Conservation (phyloP, 1,140 invertebrate species). For the Lepidurus apus region DNA sequence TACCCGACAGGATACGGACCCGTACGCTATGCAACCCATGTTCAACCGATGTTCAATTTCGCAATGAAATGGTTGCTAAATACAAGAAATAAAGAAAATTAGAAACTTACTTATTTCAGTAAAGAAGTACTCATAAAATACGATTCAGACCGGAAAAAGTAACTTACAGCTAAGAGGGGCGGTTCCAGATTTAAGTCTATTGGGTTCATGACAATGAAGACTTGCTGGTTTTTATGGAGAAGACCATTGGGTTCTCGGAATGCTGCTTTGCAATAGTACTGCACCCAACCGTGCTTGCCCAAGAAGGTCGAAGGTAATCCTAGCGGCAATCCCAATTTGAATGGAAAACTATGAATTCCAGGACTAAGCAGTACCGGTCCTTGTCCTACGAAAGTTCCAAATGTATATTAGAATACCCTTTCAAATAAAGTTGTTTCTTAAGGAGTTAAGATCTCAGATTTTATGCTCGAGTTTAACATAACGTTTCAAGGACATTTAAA, state of each 20-base stretch:
- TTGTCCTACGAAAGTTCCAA: slow-evolving; percentile 40
- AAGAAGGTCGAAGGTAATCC: slow-evolving; percentile 88
- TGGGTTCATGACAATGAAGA: slow-evolving; percentile 94
- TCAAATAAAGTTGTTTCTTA: neutral
- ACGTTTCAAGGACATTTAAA: too few relatives aligned
- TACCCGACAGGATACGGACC: slow-evolving; percentile 73
- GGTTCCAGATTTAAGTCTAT: slow-evolving; percentile 90
- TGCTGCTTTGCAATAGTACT: slow-evolving; percentile 89
- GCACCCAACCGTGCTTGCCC: slow-evolving; percentile 91
- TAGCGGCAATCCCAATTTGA: slow-evolving; percentile 82
- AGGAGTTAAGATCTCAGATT: too few relatives aligned
- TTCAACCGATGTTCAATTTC: slow-evolving; percentile 85
- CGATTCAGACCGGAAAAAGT: neutral
- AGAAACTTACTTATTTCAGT: neutral
- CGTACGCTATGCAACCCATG: slow-evolving; percentile 74
- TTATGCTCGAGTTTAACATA: too few relatives aligned
- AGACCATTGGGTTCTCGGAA: slow-evolving; percentile 80
- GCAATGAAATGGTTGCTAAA: slow-evolving; percentile 83
- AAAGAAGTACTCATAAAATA: slow-evolving; percentile 26
- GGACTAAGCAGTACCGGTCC: slow-evolving; percentile 78
- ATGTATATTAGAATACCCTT: slow-evolving; percentile 27
- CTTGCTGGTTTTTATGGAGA: slow-evolving; percentile 91
- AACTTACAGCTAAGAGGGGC: slow-evolving; percentile 73
- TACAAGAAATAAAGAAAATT: slow-evolving; percentile 31
- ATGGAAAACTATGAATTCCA: slow-evolving; percentile 91